Evolutionary conservation across 2,888 invertebrate genomes (phyloP).

Genomic region (Noctua janthe): DNA sequence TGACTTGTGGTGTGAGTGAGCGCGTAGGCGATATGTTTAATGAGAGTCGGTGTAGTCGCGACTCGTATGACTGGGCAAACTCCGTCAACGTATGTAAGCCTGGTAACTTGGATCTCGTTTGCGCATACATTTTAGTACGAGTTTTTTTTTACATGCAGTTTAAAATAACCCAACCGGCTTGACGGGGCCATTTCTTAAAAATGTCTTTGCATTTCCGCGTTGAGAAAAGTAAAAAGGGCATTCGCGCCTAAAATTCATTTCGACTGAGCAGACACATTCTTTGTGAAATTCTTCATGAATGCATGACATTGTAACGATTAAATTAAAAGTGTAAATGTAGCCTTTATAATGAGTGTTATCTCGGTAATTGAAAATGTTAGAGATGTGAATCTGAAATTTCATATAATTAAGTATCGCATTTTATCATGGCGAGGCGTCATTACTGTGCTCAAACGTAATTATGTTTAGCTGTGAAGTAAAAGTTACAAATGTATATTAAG

Average conservation of each 20-base stretch:
- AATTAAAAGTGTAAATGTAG: constrained; percentile 26
- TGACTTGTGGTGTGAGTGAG: constrained; percentile 73
- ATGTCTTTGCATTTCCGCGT: constrained; percentile 88
- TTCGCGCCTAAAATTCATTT: constrained; percentile 82
- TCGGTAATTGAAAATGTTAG: constrained; percentile 23
- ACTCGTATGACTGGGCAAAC: constrained; percentile 79
- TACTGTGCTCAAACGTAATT: constrained; percentile 9
- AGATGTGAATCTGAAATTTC: constrained; percentile 34
- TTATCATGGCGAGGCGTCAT: constrained; percentile 19
- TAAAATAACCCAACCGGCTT: constrained; percentile 87
- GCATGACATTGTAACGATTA: constrained; percentile 23
- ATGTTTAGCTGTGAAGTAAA: constrained; percentile 23
- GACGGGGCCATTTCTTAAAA: constrained; percentile 85
- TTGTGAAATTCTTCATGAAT: constrained; percentile 32
- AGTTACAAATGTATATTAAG: constrained; percentile 23
- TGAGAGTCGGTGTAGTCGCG: constrained; percentile 76
- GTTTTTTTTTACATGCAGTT: constrained; percentile 83
- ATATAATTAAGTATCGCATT: constrained; percentile 28
- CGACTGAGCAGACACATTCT: constrained; percentile 40
- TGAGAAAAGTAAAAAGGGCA: constrained; percentile 85
- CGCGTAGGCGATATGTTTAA: constrained; percentile 81
- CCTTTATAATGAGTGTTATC: constrained; percentile 20
- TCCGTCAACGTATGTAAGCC: constrained; percentile 81
- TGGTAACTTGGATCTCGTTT: constrained; percentile 87
- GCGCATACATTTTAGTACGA: constrained; percentile 88